Percentiles rank a stretch among this genome's conserved stretches.
Conservation (phyloP, 2,113 vertebrate genomes). For the Neopipo cinnamomea region DNA sequence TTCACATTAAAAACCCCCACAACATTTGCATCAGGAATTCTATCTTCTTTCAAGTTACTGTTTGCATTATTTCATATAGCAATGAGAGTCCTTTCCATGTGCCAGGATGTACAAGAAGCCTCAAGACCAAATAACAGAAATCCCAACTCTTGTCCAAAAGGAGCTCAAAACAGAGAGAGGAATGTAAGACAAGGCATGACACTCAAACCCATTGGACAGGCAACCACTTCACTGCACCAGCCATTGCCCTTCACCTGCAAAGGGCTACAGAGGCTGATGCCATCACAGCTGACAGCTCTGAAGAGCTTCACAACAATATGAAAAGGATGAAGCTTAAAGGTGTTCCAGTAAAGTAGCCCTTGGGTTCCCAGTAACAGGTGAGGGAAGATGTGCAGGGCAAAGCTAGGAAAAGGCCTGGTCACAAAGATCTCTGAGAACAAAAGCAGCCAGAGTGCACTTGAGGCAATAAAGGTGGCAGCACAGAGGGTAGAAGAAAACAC, state of each 20-base stretch:
- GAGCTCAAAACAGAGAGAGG: background rate
- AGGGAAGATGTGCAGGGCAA: background rate
- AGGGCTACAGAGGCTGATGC: background rate
- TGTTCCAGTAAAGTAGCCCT: background rate
- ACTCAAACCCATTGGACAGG: rapidly evolving
- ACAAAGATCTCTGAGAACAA: background rate
- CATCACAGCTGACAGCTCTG: background rate
- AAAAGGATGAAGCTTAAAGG: background rate
- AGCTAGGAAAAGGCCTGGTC: background rate
- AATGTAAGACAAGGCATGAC: background rate
- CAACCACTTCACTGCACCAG: background rate
- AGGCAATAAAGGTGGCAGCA: background rate
- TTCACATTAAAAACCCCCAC: background rate
- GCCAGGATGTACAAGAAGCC: background rate
- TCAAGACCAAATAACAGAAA: background rate
- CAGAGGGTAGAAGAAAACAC: background rate
- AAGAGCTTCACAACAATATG: background rate
- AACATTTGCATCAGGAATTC: background rate
- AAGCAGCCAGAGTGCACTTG: background rate
- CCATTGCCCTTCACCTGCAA: background rate
- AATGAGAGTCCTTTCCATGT: background rate
- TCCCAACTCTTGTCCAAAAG: background rate
- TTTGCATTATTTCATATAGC: background rate
- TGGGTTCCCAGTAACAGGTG: background rate
- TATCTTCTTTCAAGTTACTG: background rate